Base-by-base conservation (phyloP, 2,113 vertebrate species). In the Felis chaus region DNA sequence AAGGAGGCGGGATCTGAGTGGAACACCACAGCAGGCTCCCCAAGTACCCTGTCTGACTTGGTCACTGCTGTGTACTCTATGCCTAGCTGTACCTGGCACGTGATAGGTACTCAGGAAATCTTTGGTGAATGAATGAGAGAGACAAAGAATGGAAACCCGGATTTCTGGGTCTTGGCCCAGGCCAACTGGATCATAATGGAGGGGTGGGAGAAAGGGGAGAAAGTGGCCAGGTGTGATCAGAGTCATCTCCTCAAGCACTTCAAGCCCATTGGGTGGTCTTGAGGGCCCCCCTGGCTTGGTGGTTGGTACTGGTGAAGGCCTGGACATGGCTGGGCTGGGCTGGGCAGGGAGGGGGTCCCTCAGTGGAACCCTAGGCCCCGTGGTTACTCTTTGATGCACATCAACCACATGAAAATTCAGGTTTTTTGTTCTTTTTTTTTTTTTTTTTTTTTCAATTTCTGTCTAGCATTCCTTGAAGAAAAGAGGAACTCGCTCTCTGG, bases 391-490 rank as follows among this genome's bases (percentile, higher is more conserved):
- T 61, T 57, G 55, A 66, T 83, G 33, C 36, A 25, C 9, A 5
- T 74, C 25, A 41, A 71, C 27, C 39, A 65, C 14, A 33, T 63
- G 53, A 91, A 48, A 65, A 94, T 57, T 92, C 36, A n/a, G 33
- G 57, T 23, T 61, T 92, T 81, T 80, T 76, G 53, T 27, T 68
- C 89, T 57, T 45, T 7, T 36, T 10, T 33, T 39, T 87, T 89
- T 41, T 41, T 87, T 85, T 7, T 61, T 10, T 41, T 39, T 81
- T 83, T 25, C 4, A 29, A n/a, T 98, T 50, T 93, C 94, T 66
- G 95, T 93, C 50, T 98, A 99, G 99, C 99, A 99, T 97, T 99
- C 99, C 97, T 98, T 99, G 98, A 99, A 99, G 99, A 99, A 99
- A 98, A 98, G 99, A 98, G 99, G 98, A 19, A 99, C 99, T 45